Percentiles rank a stretch among this genome's conserved stretches.
Evolutionary conservation across 2,888 invertebrate species (phyloP).

Genomic region (Parapristionchus giblindavisi): DNA sequence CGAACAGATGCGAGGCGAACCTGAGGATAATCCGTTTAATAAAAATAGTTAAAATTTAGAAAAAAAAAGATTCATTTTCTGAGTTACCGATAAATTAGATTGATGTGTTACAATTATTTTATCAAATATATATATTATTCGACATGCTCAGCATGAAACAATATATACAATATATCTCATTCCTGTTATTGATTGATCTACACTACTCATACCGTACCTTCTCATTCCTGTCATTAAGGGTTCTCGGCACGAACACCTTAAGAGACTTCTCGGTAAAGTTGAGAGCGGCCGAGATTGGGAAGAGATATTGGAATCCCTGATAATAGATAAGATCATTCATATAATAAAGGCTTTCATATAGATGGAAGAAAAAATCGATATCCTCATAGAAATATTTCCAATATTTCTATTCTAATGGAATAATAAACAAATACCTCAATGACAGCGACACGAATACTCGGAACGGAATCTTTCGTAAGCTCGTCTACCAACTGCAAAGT

Average conservation of each 20-base stretch:
- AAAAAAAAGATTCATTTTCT: no score
- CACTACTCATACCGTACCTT: no score
- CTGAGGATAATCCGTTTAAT: not conserved
- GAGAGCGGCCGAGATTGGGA: constrained; percentile 1
- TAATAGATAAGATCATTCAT: not conserved
- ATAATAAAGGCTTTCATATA: no score
- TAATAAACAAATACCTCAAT: constrained; percentile 15
- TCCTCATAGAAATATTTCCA: not conserved
- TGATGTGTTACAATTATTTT: no score
- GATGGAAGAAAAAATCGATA: not conserved
- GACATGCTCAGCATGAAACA: no score
- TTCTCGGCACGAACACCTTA: not conserved
- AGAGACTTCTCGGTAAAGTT: not conserved
- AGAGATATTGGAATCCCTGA: not conserved
- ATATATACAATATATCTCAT: no score
- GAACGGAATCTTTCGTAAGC: not conserved
- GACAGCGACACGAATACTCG: not conserved
- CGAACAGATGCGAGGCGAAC: constrained; percentile 2
- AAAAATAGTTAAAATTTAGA: not conserved
- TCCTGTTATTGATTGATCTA: no score
- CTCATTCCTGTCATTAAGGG: constrained; percentile 23
- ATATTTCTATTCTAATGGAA: not conserved
- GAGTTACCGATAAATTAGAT: no score
- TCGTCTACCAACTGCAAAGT: constrained; percentile 22
- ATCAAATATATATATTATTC: no score